A percentile compares a stretch with the other conserved stretches of the same genome.
Evolutionary conservation across 2,797 vertebrate genomes (phyloP).

Genomic region (Sebastes vulpes): DNA sequence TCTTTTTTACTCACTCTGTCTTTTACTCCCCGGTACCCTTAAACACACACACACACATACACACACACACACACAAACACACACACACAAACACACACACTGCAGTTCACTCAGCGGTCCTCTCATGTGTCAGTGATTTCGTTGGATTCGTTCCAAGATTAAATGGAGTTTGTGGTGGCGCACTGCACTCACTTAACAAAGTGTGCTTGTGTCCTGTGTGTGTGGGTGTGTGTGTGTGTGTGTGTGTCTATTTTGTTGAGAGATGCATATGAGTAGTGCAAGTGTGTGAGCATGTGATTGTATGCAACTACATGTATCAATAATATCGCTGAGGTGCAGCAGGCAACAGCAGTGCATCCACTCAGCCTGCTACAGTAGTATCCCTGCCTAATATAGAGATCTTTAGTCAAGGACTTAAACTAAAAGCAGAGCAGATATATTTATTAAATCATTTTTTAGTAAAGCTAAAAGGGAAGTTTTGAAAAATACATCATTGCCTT

Average conservation of each 20-base stretch:
- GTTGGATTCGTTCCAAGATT: constrained; percentile 62
- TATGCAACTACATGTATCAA: not conserved
- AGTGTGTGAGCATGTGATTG: not conserved
- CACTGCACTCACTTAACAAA: constrained; percentile 26
- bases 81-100: not conserved
- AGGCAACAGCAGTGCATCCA: not conserved
- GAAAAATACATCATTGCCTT: not conserved
- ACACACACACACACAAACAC: constrained; percentile 22
- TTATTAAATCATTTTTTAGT: not conserved
- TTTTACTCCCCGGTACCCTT: constrained; percentile 51
- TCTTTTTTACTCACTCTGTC: constrained; percentile 58
- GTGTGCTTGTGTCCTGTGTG: constrained; percentile 8
- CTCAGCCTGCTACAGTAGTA: not conserved
- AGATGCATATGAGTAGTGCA: not conserved
- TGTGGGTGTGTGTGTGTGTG: not conserved
- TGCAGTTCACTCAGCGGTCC: constrained; percentile 55
- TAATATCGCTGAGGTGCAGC: constrained; percentile 8
- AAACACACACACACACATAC: constrained; percentile 35
- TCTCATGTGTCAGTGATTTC: constrained; percentile 62
- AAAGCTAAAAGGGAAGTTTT: not conserved
- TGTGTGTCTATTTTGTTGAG: not conserved
- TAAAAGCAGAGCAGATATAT: not conserved
- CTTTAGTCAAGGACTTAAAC: not conserved
- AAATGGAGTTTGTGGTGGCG: constrained; percentile 56
- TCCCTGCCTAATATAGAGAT: not conserved